Evolutionary conservation across 2,113 vertebrate species (phyloP).

Genomic region (Aramus guarauna): DNA sequence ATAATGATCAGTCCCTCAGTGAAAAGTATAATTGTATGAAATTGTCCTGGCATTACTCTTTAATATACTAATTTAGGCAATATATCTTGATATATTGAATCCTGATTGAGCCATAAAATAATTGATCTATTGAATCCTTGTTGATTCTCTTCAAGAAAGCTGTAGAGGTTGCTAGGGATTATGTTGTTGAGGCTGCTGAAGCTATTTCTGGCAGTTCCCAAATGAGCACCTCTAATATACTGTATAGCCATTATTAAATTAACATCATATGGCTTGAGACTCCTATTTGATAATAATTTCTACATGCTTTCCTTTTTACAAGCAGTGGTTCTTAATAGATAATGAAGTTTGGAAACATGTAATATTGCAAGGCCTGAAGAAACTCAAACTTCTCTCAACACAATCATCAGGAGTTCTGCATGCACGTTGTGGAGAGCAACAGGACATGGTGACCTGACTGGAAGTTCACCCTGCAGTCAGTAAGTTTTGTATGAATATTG

Average conservation of each 20-base stretch:
- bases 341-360: background rate
- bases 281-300: constrained; percentile 13
- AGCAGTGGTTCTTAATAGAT: background rate
- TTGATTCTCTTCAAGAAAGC: constrained; percentile 41
- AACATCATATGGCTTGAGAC: background rate
- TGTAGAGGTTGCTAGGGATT: constrained; percentile 40
- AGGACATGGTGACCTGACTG: background rate
- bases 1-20: background rate
- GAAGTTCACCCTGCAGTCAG: background rate
- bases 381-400: background rate
- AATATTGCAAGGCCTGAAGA: background rate
- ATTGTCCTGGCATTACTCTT: constrained; percentile 51
- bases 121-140: background rate
- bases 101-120: constrained; percentile 3
- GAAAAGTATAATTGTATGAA: constrained; percentile 49
- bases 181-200: background rate
- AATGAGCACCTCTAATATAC: constrained; percentile 9
- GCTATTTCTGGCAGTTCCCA: constrained; percentile 27
- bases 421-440: background rate
- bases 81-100: constrained; percentile 8
- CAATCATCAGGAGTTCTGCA: background rate
- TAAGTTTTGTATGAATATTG: background rate
- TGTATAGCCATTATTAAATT: constrained; percentile 43
- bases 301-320: background rate
- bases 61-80: constrained; percentile 56